Conservation (phyloP, 2,113 vertebrate genomes). For the Ageneiosus marmoratus region DNA sequence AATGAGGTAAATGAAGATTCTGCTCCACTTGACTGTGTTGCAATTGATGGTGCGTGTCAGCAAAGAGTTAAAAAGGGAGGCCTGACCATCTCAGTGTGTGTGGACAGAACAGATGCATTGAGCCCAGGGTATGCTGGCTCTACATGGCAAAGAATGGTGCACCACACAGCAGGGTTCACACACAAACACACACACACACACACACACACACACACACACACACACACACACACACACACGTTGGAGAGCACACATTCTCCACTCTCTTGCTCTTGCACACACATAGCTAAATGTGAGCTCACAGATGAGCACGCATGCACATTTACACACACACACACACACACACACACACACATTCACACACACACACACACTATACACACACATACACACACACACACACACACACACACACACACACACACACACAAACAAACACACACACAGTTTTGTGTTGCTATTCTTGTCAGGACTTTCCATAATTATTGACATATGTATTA, state of each 20-base stretch:
- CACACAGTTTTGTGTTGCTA: too few species aligned
- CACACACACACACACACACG: not conserved
- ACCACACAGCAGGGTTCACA: constrained; percentile 40
- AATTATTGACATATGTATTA: too few species aligned
- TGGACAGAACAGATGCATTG: constrained; percentile 54
- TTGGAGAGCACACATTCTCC: not conserved
- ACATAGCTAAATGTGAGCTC: not conserved
- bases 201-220: not conserved
- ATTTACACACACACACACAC: constrained; percentile 23
- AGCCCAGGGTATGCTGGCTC: constrained; percentile 55
- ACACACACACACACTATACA: too few species aligned
- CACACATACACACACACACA: constrained; percentile 1
- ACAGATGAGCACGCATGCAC: not conserved
- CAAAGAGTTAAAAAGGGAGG: constrained; percentile 32
- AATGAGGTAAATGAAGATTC: not conserved
- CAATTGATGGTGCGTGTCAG: not conserved
- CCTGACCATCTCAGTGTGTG: constrained; percentile 34
- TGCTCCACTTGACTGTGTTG: not conserved
- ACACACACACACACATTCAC: constrained; percentile 29
- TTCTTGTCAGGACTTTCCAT: too few species aligned
- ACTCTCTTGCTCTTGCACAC: not conserved
- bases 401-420: constrained; percentile 36
- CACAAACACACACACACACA: constrained; percentile 1
- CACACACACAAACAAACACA: not conserved
- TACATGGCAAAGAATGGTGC: constrained; percentile 39